A percentile compares a stretch with the other conserved stretches of the same genome.
Conservation (phyloP, 2,797 vertebrate species). For the Lutjanus campechanus region DNA sequence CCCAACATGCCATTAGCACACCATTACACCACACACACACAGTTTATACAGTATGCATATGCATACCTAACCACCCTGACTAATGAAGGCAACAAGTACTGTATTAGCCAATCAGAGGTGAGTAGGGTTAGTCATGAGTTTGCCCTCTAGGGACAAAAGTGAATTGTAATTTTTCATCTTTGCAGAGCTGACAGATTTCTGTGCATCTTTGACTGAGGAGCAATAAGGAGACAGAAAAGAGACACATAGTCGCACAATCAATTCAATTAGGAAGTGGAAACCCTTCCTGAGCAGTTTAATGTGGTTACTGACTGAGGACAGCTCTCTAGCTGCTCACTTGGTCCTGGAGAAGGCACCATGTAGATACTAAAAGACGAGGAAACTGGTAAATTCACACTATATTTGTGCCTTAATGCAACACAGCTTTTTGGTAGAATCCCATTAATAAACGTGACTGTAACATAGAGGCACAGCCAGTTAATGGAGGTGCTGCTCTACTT, state of each 20-base stretch:
- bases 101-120: too few species aligned
- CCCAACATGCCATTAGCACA: too few species aligned
- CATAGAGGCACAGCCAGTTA: background rate
- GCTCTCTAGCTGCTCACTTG: constrained; percentile 13
- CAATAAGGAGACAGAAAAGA: constrained; percentile 7
- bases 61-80: too few species aligned
- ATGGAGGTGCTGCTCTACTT: background rate
- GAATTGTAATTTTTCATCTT: constrained; percentile 21
- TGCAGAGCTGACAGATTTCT: constrained; percentile 26
- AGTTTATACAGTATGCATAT: too few species aligned
- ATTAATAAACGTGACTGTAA: constrained; percentile 12
- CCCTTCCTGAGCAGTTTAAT: constrained; percentile 57
- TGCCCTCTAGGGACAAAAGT: too few species aligned
- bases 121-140: too few species aligned
- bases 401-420: background rate
- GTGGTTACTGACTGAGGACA: constrained; percentile 47
- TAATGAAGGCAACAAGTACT: too few species aligned
- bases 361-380: background rate
- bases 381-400: background rate
- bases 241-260: background rate
- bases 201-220: background rate
- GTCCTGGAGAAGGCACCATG: background rate
- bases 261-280: constrained; percentile 67
- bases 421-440: background rate
- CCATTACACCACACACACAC: too few species aligned